Evolutionary conservation across 2,888 invertebrate genomes (phyloP), one percentile per base, ranked within the genome.

Genomic region (Heliconius erato): DNA sequence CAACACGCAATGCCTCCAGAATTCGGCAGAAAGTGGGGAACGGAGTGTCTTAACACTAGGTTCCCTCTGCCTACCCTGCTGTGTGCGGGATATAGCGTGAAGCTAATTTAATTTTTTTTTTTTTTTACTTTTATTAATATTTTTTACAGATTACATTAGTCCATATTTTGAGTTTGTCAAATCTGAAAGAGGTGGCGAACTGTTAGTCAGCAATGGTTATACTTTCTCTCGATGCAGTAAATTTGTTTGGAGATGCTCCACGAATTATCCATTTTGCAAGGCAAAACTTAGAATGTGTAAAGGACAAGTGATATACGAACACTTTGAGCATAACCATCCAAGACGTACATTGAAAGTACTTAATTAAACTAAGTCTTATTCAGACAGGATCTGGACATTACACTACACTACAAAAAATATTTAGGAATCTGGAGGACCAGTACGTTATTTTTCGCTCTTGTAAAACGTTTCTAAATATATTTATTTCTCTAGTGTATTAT

Each of bases 181-280:
- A 49, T 79, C 79, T n/a, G 68, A 79, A 74, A 65, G 40, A 67
- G 74, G 74, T 32, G 40, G 59, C 11, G 59, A 79, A 16, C 32
- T 79, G 26, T 67, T 68, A 28, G 26, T 79, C 63, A 69, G 65
- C 79, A 49, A 79, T 26, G 67, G 69, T 54, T 79, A 68, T 28
- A 49, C 67, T 5, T 79, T 68, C 68, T 68, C 49, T 67, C 68
- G 67, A 49, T 67, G 40, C 76, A 77, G 76, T 59, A 79, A 67
- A 44, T 79, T 69, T 54, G 79, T 68, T 49, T 79, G 79, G 79
- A 68, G 68, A 69, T 79, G 69, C 9, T 79, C 79, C 68, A 67
- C 67, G 28, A 28, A 78, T 12, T 78, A 76, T 63, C 76, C 76
- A 40, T 63, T 35, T 9, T 76, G 76, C 40, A 76, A 28, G 6